A percentile compares a stretch with the other conserved stretches of the same genome.
Conservation (phyloP, 2,888 invertebrate species). For the Ophion slaviceki region DNA sequence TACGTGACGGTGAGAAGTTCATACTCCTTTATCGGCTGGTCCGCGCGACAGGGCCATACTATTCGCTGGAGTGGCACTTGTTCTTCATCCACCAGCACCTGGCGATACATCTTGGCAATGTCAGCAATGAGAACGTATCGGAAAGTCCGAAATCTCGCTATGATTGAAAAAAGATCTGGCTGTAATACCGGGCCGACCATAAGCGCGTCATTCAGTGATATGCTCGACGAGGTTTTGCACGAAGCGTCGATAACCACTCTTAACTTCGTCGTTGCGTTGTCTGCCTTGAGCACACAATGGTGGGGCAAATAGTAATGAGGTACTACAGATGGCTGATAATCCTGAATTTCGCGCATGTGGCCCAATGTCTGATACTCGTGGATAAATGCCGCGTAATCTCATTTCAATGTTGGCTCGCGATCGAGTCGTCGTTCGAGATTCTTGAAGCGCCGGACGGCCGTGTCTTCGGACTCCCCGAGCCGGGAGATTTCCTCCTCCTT, state of each 20-base stretch:
- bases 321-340: background rate
- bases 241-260: slow-evolving; percentile 62
- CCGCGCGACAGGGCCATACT: background rate
- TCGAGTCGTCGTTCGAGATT: no score
- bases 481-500: background rate
- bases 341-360: slow-evolving; percentile 31
- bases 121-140: slow-evolving; percentile 56
- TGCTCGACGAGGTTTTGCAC: slow-evolving; percentile 41
- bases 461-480: slow-evolving; percentile 27
- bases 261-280: slow-evolving; percentile 46
- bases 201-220: slow-evolving; percentile 55
- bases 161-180: slow-evolving; percentile 27
- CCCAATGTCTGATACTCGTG: slow-evolving; percentile 34
- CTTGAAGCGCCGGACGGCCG: slow-evolving; percentile 22
- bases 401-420: slow-evolving; percentile 3
- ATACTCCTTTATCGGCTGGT: slow-evolving; percentile 33
- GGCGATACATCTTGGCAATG: slow-evolving; percentile 51
- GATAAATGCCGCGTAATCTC: slow-evolving; percentile 35
- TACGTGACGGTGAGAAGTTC: slow-evolving; percentile 69
- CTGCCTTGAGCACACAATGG: background rate
- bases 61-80: slow-evolving; percentile 66
- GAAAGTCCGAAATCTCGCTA: slow-evolving; percentile 42
- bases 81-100: slow-evolving; percentile 46
- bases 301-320: background rate
- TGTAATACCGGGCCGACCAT: slow-evolving; percentile 45